Evolutionary conservation across 2,888 invertebrate species (phyloP).

Genomic region (Meliscaeva auricollis): DNA sequence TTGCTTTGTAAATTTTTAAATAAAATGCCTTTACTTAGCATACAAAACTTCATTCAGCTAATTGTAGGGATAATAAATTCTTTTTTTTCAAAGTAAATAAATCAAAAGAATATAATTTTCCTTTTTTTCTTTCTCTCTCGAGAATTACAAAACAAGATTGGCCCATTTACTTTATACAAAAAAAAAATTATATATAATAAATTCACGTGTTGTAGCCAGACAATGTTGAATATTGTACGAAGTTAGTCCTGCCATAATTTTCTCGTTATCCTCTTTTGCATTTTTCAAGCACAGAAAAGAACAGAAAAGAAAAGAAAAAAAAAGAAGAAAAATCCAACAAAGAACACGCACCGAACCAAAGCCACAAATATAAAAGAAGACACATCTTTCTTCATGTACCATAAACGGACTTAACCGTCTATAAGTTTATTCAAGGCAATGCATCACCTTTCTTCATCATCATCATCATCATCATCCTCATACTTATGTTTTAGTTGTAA

Average conservation of each 20-base stretch:
- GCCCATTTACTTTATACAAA: not conserved
- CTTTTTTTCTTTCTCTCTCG: not conserved
- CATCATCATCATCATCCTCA: not conserved
- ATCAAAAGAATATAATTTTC: constrained; percentile 5
- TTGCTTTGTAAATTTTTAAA: too few relatives aligned
- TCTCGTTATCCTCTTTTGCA: constrained; percentile 16
- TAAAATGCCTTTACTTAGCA: not conserved
- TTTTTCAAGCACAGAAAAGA: not conserved
- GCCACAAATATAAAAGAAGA: constrained; percentile 6
- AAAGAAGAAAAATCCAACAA: constrained; percentile 5
- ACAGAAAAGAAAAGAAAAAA: not conserved
- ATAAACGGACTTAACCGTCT: constrained; percentile 23
- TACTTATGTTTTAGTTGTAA: not conserved
- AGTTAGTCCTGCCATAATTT: constrained; percentile 14
- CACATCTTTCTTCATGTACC: constrained; percentile 20
- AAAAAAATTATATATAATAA: not conserved
- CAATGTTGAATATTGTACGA: constrained; percentile 8
- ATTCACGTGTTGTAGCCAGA: not conserved
- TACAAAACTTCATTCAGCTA: not conserved
- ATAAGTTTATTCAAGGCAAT: constrained; percentile 19
- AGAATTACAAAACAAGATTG: constrained; percentile 2
- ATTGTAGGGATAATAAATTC: constrained; percentile 21
- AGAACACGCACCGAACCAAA: constrained; percentile 19
- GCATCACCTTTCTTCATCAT: constrained; percentile 14
- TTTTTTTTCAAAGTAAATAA: constrained; percentile 36